These are phyloP conservation scores for Phasianus colchicus DNA, from an alignment of 2,113 vertebrate species.

Conservation along the genomic window DNA sequence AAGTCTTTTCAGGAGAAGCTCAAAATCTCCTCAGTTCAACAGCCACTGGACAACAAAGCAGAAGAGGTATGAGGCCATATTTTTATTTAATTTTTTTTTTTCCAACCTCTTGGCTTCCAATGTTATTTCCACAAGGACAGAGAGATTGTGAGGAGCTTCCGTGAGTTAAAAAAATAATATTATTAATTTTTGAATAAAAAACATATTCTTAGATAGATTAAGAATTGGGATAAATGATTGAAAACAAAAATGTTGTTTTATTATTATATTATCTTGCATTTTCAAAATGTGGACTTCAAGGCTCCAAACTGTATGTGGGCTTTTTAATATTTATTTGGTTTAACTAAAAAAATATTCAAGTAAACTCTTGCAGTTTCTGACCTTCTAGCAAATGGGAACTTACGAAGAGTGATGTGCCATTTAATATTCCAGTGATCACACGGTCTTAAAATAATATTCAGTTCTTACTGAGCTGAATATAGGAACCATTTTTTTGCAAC, in stretches of 20 bases:
- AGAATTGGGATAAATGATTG: constrained; percentile 10
- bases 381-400: neutral
- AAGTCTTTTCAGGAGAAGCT: constrained; percentile 26
- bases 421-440: neutral
- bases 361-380: neutral
- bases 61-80: constrained; percentile 51
- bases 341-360: neutral
- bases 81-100: neutral
- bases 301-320: neutral
- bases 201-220: neutral
- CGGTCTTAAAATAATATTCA: neutral
- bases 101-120: neutral
- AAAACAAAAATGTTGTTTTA: neutral
- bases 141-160: neutral
- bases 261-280: neutral
- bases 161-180: neutral
- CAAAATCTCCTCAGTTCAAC: neutral
- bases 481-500: neutral
- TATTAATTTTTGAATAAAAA: neutral
- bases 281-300: neutral
- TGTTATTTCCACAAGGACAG: neutral
- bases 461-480: neutral
- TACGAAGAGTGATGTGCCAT: neutral
- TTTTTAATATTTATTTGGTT: constrained; percentile 12
- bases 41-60: neutral